Base-by-base conservation (phyloP, 2,888 invertebrate species). In the Tridacna gigas region DNA sequence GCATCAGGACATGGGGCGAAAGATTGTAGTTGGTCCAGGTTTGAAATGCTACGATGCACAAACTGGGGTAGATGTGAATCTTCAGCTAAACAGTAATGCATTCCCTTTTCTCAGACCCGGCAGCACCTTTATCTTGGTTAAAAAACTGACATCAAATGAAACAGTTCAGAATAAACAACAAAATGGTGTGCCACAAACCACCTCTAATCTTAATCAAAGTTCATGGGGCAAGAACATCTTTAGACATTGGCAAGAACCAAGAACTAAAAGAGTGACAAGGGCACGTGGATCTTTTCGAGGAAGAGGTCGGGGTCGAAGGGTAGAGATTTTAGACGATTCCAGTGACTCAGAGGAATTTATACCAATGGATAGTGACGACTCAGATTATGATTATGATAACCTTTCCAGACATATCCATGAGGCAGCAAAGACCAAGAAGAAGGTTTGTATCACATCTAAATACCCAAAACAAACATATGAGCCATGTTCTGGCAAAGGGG, bases 381-480 rank as follows among this genome's bases (percentile, higher is more conserved):
- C 69, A 9, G 65, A 71, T 45, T 83, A 83, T 65, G 83, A 83
- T 66, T 83, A 83, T 79, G 83, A 83, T 20, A 65, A 65, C 22
- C 76, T 83, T 26, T 83, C 83, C 9, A 61, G 76, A 25, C 74
- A 66, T 15, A 73, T 83, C 0, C 75, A 51, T 56, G 69, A 60
- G 37, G 83, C 79, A 71, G 73, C 67, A 45, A 45, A 18, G n/a
- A 67, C 4, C n/a, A 13, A 28, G 20, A n/a, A 4, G 18, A 67
- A 37, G 67, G 67, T 67, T 56, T 20, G 56, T 15, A 56, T 37
- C 2, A 37, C 37, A 37, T 37, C 37, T 37, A 37, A 37, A 37
- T 37, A 7, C 37, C 37, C 7, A 37, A 37, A 37, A 37, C 37
- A 2, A 37, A 37, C 37, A 37, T 2, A 37, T 37, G 37, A 37